These are phyloP conservation scores for Enteromius trimaculatus DNA, from an alignment of 2,797 vertebrate genomes.

Conservation along the genomic window DNA sequence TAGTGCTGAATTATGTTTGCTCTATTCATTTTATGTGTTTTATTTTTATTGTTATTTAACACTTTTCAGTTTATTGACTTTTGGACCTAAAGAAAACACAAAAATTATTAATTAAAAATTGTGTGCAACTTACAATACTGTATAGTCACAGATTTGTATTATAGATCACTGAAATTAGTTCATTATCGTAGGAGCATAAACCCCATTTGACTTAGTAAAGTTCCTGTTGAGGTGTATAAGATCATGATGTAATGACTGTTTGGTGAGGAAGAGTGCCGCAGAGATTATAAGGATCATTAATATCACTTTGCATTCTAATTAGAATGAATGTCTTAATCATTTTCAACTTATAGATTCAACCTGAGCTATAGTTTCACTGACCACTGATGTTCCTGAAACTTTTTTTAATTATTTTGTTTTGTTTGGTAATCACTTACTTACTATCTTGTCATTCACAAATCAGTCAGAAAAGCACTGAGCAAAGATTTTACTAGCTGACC, in stretches of 20 bases:
- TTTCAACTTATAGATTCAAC: conserved; percentile 9
- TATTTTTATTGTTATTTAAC: background rate
- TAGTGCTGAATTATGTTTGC: background rate
- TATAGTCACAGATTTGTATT: background rate
- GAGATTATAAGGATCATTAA: background rate
- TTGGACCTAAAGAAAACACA: background rate
- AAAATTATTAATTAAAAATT: background rate
- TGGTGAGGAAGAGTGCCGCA: background rate
- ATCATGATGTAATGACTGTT: background rate
- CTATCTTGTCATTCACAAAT: background rate
- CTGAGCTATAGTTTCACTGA: background rate
- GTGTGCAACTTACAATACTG: background rate
- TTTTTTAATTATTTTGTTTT: background rate
- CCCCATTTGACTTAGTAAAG: background rate
- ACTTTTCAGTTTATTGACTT: background rate
- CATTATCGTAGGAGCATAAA: background rate
- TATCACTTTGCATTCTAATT: conserved; percentile 5
- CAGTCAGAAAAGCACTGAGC: background rate
- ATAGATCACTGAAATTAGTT: background rate
- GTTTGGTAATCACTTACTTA: background rate
- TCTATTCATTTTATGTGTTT: background rate
- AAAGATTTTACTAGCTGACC: background rate
- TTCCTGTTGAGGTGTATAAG: conserved; percentile 5
- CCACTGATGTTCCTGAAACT: background rate
- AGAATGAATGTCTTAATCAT: conserved; percentile 33